These are phyloP conservation scores for Netelia virgata DNA, from an alignment of 2,888 invertebrate genomes.

Conservation along the genomic window DNA sequence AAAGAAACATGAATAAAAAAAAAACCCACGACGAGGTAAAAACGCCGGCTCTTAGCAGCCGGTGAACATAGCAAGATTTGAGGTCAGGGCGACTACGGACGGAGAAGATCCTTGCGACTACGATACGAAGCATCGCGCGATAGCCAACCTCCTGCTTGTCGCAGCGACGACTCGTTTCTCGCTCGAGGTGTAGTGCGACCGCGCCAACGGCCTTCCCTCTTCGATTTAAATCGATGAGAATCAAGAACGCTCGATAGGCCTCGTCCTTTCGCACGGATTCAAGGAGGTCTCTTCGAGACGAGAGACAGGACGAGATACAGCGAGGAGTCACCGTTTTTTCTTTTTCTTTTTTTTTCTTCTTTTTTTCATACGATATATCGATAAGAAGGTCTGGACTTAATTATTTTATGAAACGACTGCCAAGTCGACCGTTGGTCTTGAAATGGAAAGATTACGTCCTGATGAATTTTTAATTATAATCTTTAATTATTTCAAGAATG, in stretches of 20 bases:
- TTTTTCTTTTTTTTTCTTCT: too few species aligned
- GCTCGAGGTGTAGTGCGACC: conserved; percentile 18
- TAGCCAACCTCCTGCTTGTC: conserved; percentile 25
- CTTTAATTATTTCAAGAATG: too few species aligned
- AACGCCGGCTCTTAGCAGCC: conserved; percentile 69
- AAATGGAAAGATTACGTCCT: too few species aligned
- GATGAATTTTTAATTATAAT: too few species aligned
- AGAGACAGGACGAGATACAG: neutral
- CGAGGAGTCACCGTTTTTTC: neutral
- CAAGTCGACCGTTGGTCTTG: too few species aligned
- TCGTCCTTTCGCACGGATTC: conserved; percentile 57
- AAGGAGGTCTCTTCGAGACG: conserved; percentile 67
- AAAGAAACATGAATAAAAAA: neutral
- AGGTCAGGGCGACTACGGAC: conserved; percentile 81
- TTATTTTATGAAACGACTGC: too few species aligned
- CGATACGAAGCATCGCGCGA: conserved; percentile 26
- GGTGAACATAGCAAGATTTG: conserved; percentile 70
- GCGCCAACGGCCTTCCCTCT: conserved; percentile 41
- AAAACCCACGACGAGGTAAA: conserved; percentile 50
- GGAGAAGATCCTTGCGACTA: conserved; percentile 78
- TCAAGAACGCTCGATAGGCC: neutral
- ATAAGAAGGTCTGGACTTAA: too few species aligned
- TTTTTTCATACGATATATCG: too few species aligned
- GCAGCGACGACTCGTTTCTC: neutral
- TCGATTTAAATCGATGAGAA: conserved; percentile 30